A percentile compares a stretch with the other conserved stretches of the same genome.
These are phyloP conservation scores for Melanerpes aurifrons DNA, from an alignment of 2,113 vertebrate species.

Conservation along the genomic window DNA sequence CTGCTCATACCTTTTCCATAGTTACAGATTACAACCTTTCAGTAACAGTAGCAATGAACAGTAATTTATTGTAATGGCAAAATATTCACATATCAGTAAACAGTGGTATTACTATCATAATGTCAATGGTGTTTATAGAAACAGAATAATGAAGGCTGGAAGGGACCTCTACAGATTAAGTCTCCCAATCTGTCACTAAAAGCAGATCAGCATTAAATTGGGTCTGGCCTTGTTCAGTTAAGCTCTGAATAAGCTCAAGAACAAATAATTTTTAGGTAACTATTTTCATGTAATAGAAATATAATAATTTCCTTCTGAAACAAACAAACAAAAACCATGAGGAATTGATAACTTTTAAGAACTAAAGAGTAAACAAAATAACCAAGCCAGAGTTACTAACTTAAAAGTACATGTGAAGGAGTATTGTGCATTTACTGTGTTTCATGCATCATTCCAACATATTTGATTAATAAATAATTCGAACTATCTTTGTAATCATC, in stretches of 20 bases:
- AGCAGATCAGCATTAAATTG: neutral
- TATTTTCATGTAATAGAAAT: neutral
- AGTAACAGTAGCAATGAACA: neutral
- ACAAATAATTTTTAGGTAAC: neutral
- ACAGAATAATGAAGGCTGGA: neutral
- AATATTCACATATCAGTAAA: neutral
- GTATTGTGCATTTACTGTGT: neutral
- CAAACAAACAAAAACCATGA: neutral
- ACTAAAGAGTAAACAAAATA: neutral
- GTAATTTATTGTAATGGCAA: neutral
- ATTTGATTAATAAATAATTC: neutral
- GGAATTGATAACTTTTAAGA: neutral
- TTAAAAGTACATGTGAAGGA: neutral
- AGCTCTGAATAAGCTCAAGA: neutral
- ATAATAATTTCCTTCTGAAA: neutral
- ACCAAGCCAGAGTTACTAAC: neutral
- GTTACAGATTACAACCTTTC: neutral
- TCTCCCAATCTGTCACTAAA: neutral
- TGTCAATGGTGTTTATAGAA: neutral
- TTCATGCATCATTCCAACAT: neutral
- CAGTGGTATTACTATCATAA: neutral
- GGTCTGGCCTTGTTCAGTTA: neutral
- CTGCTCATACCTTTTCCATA: neutral
- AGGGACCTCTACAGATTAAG: neutral
- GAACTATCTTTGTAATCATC: neutral